These are phyloP conservation scores for Drosophila chauvacae DNA, from an alignment of 1,140 invertebrate genomes.

Conservation along the genomic window DNA sequence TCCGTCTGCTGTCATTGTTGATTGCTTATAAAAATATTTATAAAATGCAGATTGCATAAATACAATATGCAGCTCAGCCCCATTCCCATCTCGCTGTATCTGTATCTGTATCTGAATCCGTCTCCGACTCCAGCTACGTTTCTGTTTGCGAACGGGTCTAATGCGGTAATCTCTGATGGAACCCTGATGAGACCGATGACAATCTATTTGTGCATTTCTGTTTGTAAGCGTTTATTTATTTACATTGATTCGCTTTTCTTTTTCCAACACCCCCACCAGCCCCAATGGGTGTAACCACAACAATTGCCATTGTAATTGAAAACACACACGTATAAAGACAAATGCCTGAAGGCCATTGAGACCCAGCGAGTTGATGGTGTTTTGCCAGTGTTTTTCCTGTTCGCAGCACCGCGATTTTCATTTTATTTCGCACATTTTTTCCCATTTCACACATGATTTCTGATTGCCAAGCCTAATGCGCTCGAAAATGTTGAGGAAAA, in stretches of 20 bases:
- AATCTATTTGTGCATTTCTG: slow-evolving; percentile 64
- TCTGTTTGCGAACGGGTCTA: slow-evolving; percentile 25
- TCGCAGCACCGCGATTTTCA: slow-evolving; percentile 70
- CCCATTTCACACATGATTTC: slow-evolving; percentile 82
- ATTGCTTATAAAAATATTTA: slow-evolving; percentile 79
- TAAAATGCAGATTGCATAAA: slow-evolving; percentile 79
- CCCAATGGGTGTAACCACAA: slow-evolving; percentile 66
- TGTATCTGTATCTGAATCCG: slow-evolving; percentile 11
- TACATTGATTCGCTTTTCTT: slow-evolving; percentile 70
- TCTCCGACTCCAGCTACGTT: neutral
- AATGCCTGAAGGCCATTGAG: slow-evolving; percentile 42
- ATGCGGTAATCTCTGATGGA: slow-evolving; percentile 56
- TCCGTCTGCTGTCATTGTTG: slow-evolving; percentile 63
- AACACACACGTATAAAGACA: slow-evolving; percentile 46
- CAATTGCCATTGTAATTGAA: slow-evolving; percentile 81
- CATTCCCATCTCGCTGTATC: slow-evolving; percentile 18
- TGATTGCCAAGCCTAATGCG: slow-evolving; percentile 82
- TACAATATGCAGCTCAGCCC: slow-evolving; percentile 50
- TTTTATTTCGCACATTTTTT: slow-evolving; percentile 72
- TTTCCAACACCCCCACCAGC: neutral
- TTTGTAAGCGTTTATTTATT: slow-evolving; percentile 75
- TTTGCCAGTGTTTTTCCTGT: slow-evolving; percentile 48
- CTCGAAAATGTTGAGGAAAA: slow-evolving; percentile 57
- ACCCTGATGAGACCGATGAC: slow-evolving; percentile 55
- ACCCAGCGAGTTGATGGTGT: slow-evolving; percentile 48